Evolutionary conservation across 2,888 invertebrate species (phyloP).

Genomic region (Xestia c-nigrum): DNA sequence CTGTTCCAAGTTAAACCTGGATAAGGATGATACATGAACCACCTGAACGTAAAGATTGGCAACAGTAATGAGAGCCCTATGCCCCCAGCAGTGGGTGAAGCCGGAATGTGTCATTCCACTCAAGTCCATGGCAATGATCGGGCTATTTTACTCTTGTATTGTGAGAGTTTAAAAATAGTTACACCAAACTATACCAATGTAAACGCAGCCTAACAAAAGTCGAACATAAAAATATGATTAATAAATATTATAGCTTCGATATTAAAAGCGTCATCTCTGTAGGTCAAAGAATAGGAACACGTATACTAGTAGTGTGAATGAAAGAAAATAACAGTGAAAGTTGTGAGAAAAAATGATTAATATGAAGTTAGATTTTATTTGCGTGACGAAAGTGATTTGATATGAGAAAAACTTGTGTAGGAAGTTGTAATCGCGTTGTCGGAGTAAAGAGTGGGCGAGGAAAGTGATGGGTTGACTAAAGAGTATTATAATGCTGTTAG

Average conservation of each 20-base stretch:
- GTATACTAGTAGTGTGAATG: slow-evolving; percentile 35
- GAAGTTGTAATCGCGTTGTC: slow-evolving; percentile 41
- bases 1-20: neutral
- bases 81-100: neutral
- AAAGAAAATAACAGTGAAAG: slow-evolving; percentile 61
- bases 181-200: slow-evolving; percentile 3
- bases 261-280: slow-evolving; percentile 33
- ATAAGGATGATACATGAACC: neutral
- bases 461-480: neutral
- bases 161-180: neutral
- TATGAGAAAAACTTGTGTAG: slow-evolving; percentile 54
- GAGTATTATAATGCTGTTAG: neutral
- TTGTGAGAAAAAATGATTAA: slow-evolving; percentile 57
- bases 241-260: slow-evolving; percentile 35
- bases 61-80: neutral
- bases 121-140: neutral
- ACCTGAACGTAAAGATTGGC: neutral
- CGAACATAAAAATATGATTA: slow-evolving; percentile 40
- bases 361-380: slow-evolving; percentile 49
- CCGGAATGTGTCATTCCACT: neutral
- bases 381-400: slow-evolving; percentile 61
- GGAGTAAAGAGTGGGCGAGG: neutral
- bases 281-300: slow-evolving; percentile 33
- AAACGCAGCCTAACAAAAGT: slow-evolving; percentile 7
- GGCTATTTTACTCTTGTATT: neutral